Conservation (phyloP, 2,888 invertebrate genomes). For the Tholera decimalis region DNA sequence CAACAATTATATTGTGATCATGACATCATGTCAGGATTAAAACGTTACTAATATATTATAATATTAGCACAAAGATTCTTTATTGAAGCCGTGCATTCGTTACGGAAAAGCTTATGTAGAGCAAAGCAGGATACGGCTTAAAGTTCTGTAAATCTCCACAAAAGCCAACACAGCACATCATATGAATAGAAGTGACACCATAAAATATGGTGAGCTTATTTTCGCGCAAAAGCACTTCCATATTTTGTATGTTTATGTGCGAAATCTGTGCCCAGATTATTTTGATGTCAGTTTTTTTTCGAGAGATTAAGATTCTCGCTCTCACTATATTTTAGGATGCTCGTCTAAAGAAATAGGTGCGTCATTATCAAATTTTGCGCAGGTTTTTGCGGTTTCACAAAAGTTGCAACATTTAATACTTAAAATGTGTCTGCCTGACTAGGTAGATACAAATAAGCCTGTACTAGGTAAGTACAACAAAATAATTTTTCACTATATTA, state of each 20-base stretch:
- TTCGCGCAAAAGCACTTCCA: constrained; percentile 14
- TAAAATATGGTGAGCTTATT: constrained; percentile 47
- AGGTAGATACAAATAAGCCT: no score
- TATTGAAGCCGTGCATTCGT: constrained; percentile 10
- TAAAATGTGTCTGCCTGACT: no score
- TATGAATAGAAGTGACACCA: constrained; percentile 52
- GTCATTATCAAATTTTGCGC: no score
- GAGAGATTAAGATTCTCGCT: constrained; percentile 3
- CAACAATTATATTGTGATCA: no score
- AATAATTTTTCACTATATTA: no score
- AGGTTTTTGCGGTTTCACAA: no score
- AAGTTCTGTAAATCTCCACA: constrained; percentile 6
- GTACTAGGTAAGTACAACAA: no score
- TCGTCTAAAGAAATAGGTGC: background rate
- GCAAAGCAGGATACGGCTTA: constrained; percentile 9
- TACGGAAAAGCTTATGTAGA: constrained; percentile 9
- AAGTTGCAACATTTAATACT: no score
- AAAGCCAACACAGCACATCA: constrained; percentile 35
- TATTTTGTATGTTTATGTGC: constrained; percentile 32
- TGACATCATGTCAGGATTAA: background rate
- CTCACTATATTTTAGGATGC: background rate
- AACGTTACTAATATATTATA: background rate
- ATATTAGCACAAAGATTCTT: constrained; percentile 8
- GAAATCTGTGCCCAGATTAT: constrained; percentile 17
- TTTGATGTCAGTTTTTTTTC: background rate